Percentiles rank a stretch among this genome's conserved stretches.
Evolutionary conservation across 2,888 invertebrate species (phyloP).

Genomic region (Cotesia congregata): DNA sequence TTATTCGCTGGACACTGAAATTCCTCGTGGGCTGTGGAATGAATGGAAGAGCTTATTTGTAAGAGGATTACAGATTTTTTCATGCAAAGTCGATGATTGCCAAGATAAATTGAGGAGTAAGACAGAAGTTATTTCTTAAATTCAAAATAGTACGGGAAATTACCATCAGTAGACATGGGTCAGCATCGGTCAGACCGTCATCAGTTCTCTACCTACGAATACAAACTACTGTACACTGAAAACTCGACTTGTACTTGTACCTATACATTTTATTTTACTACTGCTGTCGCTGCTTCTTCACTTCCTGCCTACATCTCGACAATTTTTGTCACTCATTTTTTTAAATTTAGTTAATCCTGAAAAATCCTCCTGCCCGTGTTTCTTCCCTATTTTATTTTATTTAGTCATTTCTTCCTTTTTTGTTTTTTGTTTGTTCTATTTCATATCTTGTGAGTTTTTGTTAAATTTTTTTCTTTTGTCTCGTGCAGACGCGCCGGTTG

Average conservation of each 20-base stretch:
- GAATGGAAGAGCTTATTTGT: constrained; percentile 75
- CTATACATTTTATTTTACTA: background rate
- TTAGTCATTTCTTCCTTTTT: background rate
- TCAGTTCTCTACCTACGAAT: constrained; percentile 10
- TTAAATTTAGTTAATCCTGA: background rate
- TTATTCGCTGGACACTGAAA: constrained; percentile 72
- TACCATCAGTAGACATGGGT: constrained; percentile 56
- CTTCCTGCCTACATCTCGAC: background rate
- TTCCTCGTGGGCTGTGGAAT: constrained; percentile 72
- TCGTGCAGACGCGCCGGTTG: background rate
- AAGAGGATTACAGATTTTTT: constrained; percentile 73
- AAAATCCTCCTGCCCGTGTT: background rate
- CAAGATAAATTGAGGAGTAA: too few relatives aligned
- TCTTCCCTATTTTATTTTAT: background rate
- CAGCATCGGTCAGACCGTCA: constrained; percentile 39
- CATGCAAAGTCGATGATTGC: constrained; percentile 48
- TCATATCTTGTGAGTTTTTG: background rate
- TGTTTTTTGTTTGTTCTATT: background rate
- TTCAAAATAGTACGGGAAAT: constrained; percentile 61
- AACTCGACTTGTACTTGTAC: background rate
- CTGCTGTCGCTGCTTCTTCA: constrained; percentile 2
- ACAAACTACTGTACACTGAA: background rate
- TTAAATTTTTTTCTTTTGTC: background rate
- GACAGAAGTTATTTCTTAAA: constrained; percentile 45
- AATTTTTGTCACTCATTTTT: background rate